Evolutionary conservation across 2,888 invertebrate species (phyloP).

Genomic region (Parnassius apollo): DNA sequence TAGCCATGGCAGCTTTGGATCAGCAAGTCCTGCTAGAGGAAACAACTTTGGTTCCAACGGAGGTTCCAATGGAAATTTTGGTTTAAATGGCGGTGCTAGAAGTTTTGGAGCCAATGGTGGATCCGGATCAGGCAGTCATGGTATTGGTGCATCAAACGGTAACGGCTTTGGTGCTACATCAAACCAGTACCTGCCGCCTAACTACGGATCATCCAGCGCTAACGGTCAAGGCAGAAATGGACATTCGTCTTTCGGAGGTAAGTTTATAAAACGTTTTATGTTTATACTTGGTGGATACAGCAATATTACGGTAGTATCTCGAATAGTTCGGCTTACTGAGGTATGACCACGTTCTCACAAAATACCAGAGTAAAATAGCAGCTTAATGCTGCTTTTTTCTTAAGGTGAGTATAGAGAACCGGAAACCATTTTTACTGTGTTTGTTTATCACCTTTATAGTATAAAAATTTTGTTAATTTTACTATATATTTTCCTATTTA

Average conservation of each 20-base stretch:
- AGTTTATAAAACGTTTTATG: background rate
- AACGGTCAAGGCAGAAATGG: slow-evolving; percentile 32
- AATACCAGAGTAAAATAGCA: no score
- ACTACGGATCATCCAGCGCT: slow-evolving; percentile 50
- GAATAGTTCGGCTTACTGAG: no score
- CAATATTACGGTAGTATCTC: no score
- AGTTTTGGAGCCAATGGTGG: slow-evolving; percentile 37
- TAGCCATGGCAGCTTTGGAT: slow-evolving; percentile 3
- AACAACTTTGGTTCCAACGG: slow-evolving; percentile 29
- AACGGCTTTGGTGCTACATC: slow-evolving; percentile 48
- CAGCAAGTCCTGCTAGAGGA: slow-evolving; percentile 25
- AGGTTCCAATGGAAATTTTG: slow-evolving; percentile 27
- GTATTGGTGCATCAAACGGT: slow-evolving; percentile 31
- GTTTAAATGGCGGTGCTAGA: slow-evolving; percentile 34
- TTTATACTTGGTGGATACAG: background rate
- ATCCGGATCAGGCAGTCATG: slow-evolving; percentile 31
- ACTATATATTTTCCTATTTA: no score
- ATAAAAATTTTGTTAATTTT: no score
- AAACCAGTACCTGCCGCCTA: slow-evolving; percentile 69
- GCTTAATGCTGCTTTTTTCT: no score
- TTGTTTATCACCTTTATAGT: no score
- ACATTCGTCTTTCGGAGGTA: slow-evolving; percentile 34
- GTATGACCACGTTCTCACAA: no score
- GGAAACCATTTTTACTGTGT: no score
- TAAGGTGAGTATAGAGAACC: no score